Percentiles rank a stretch among this genome's conserved stretches.
Conservation (phyloP, 2,113 vertebrate species). For the Rhinichthys klamathensis region DNA sequence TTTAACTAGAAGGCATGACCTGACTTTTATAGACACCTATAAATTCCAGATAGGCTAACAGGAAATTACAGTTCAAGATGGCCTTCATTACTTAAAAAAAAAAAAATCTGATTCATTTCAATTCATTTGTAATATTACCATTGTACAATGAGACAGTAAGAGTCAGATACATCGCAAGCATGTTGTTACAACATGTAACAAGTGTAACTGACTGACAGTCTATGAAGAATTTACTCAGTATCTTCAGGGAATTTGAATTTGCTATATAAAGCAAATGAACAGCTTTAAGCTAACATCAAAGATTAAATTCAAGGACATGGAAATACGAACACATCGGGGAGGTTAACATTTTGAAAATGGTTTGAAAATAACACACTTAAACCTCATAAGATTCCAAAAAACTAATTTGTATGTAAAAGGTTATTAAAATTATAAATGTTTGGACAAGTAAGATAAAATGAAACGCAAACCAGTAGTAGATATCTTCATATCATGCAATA, state of each 20-base stretch:
- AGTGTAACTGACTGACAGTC: too few relatives aligned
- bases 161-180: not conserved
- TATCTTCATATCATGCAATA: not conserved
- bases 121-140: not conserved
- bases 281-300: not conserved
- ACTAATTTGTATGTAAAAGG: too few relatives aligned
- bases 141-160: not conserved
- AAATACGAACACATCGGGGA: not conserved
- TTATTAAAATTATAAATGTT: not conserved
- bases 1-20: constrained; percentile 15
- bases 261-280: not conserved
- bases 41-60: constrained; percentile 41
- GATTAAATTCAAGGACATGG: not conserved
- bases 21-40: constrained; percentile 50
- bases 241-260: not conserved
- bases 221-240: too few relatives aligned
- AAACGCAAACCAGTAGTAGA: not conserved
- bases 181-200: not conserved
- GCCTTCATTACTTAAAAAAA: not conserved
- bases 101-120: not conserved
- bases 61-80: not conserved
- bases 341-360: not conserved
- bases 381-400: too few relatives aligned
- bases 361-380: not conserved
- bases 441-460: not conserved